Evolutionary conservation across 2,888 invertebrate species (phyloP), one percentile per base, ranked within the genome.

Genomic region (Macrophya alboannulata): DNA sequence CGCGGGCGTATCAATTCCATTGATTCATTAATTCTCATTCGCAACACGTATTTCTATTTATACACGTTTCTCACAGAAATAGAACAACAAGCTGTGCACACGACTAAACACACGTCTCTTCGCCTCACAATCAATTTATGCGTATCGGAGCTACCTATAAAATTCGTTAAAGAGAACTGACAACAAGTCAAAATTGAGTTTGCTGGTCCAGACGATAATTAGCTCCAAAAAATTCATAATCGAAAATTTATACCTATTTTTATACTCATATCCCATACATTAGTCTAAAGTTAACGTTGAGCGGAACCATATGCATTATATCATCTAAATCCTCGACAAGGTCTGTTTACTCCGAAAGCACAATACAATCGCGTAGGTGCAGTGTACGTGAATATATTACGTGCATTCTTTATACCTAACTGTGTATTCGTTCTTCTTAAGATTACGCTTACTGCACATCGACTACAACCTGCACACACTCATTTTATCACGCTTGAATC

Each of bases 401-500:
- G 71, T 71, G 43, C n/a, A 71, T 71, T 43, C 40, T n/a, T 37
- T 17, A 15, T 71, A 43, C 40, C 17, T 17, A 37, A 25, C 40
- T 12, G n/a, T 31, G 37, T 37, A 37, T 17, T n/a, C 17, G 71
- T 37, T n/a, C 17, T 21, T 8, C 62, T 37, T n/a, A n/a, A 51
- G 48, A 21, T 37, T 76, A 31, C 45, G 74, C 74, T 77, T 21
- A 37, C 76, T 51, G 55, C 55, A 55, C 55, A 55, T 55, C n/a
- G 17, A 55, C 55, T 55, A 31, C 31, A 31, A 55, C 17, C n/a
- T n/a, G n/a, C 62, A 62, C 62, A 62, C 21, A 21, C 62, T 62
- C 62, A 62, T 9, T 9, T 62, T 51, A 86, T 88, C 90, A 89
- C 87, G 89, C 85, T 72, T 71, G 85, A 84, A 88, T 90, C 90